These are phyloP conservation scores for Gallinago paraguaiae DNA, from an alignment of 2,113 vertebrate genomes.

Conservation along the genomic window DNA sequence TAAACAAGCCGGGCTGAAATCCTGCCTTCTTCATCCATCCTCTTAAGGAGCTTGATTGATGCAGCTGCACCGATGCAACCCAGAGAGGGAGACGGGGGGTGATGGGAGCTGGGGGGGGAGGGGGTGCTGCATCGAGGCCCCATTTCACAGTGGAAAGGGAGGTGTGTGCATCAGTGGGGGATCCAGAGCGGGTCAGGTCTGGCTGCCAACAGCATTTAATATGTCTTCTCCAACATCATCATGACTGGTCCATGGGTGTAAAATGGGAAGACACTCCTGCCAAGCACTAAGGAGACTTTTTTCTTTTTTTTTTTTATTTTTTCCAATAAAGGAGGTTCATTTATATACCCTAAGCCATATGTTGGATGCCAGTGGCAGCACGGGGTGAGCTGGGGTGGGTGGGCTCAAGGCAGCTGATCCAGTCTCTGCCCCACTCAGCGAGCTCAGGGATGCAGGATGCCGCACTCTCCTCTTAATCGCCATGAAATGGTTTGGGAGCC, in stretches of 20 bases:
- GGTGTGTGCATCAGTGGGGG: neutral
- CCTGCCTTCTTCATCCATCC: neutral
- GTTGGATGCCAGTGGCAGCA: neutral
- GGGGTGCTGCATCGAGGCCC: neutral
- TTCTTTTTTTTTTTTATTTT: no score
- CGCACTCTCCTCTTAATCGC: neutral
- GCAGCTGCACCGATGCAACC: neutral
- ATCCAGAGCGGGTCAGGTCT: neutral
- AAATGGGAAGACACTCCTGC: neutral
- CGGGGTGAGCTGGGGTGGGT: neutral
- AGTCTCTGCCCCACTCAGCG: neutral
- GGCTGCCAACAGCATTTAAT: neutral
- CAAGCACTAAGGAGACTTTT: accelerated
- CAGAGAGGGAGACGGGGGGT: accelerated
- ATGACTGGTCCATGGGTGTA: neutral
- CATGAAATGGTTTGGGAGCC: accelerated
- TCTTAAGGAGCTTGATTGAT: neutral
- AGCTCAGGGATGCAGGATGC: neutral
- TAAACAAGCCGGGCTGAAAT: neutral
- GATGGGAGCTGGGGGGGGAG: neutral
- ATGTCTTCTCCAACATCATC: accelerated
- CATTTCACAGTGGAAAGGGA: neutral
- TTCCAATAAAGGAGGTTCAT: neutral
- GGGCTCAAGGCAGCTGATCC: neutral
- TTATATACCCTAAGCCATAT: accelerated